Base-by-base conservation (phyloP, 2,113 vertebrate species). In the Romanogobio albipinnatus region DNA sequence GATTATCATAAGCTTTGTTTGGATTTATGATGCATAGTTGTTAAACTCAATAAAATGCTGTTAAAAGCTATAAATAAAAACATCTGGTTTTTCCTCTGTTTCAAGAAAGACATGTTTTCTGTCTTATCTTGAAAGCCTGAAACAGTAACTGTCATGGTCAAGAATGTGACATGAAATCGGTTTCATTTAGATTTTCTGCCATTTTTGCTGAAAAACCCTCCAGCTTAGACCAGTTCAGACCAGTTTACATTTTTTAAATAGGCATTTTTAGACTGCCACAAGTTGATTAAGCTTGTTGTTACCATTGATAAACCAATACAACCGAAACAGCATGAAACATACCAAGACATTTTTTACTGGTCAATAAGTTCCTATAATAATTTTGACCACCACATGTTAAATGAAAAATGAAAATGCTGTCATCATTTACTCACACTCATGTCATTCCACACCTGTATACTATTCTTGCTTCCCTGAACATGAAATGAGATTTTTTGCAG, bases 11-110 rank as follows among this genome's bases (percentile, higher is more conserved):
- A 58, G 53, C 75, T 36, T 39, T 77, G 75, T 77, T 76, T 56
- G 26, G 19, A 61, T 82, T 77, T 53, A 43, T 49, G 80, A 61
- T 53, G 26, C 43, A 47, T 49, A 79, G 76, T 73, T 62, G 9
- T 24, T 61, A 62, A 68, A 88, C 77, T 88, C 64, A 10, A 43
- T 43, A 22, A 70, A 43, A 71, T 0, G 19, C 66, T 71, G 68
- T n/a, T 71, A 71, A 71, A 71, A n/a, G 9, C 62, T 26, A 66
- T 66, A 33, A 71, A 43, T 43, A 1, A 43, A 43, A 70, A 70
- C 36, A 70, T 70, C 66, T 9, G 66, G 17, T 5, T 24, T 11
- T 14, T 47, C 1, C 10, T 47, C 5, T 73, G 36, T 62, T n/a
- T 45, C 22, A 19, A 36, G 3, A 19, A 68, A 39, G 33, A 39